Evolutionary conservation across 1,140 invertebrate genomes (phyloP), one percentile per base, ranked within the genome.

Genomic region (Cardiocondyla obscurior): DNA sequence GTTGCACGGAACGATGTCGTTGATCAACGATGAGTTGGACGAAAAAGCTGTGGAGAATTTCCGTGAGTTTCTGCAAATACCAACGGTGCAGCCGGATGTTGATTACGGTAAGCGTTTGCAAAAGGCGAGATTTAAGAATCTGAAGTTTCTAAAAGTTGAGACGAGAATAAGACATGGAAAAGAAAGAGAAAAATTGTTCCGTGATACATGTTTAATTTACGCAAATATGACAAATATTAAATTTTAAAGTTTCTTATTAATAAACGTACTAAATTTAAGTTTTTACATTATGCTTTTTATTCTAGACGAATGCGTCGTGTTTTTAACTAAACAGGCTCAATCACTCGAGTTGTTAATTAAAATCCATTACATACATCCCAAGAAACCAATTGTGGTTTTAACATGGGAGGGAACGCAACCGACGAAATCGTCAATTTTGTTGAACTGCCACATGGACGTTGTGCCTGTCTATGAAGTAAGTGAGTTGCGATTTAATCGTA

Each of bases 401-500:
- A 98, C 97, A 69, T 98, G 97, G 96, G 86, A 93, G 82, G 98
- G 98, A 25, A 94, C 91, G 0, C 92, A 98, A 3, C 97, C 97
- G 0, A 85, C 93, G 0, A 91, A 98, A 58, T 95, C 96, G 0
- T 94, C 97, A 2, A 94, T 99, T 25, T 89, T 99, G 30, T 95
- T 99, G 1, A 99, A 99, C 92, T 98, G 98, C 4, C 98, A 99
- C 87, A 99, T 98, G 95, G 98, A 99, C 94, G 98, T 99, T 33
- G 98, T 99, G 1, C 98, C 98, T 1, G 98, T 98, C 0, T 98
- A 96, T 91, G 95, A 95, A 83, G 97, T 97, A 94, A 95, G 94
- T 93, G 53, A 19, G n/a, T 65, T 19, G 58, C 0, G 14, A 2
- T 62, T 62, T 7, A 8, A 12, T 42, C n/a, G 1, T 4, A 60